Evolutionary conservation across 2,888 invertebrate species (phyloP).

Genomic region (Julus scandinavius): DNA sequence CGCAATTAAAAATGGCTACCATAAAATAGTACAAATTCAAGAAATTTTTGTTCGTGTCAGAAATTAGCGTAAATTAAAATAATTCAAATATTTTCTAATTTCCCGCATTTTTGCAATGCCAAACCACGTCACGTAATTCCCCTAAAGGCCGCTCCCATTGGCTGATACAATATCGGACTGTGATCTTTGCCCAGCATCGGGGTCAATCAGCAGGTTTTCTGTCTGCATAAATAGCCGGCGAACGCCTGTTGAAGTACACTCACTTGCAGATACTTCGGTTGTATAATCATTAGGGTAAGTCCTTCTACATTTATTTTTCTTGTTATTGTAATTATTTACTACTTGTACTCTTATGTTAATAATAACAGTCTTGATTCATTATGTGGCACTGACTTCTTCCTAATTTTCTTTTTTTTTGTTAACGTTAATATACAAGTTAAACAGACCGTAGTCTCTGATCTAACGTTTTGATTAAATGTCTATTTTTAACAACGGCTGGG

Average conservation of each 20-base stretch:
- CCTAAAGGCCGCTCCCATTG: neutral
- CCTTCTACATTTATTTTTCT: neutral
- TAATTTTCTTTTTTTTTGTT: neutral
- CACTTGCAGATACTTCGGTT: neutral
- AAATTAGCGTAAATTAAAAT: neutral
- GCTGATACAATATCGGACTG: neutral
- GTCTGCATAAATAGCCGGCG: constrained; percentile 10
- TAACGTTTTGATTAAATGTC: neutral
- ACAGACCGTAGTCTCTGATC: neutral
- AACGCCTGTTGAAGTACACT: neutral
- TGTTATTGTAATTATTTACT: neutral
- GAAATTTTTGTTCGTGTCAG: neutral
- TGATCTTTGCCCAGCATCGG: neutral
- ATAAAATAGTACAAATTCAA: neutral
- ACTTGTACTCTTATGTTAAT: neutral
- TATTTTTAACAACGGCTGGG: neutral
- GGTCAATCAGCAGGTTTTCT: neutral
- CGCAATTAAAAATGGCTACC: neutral
- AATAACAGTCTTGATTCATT: neutral
- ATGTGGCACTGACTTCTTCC: neutral
- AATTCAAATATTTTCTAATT: neutral
- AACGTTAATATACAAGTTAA: neutral
- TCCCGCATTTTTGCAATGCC: constrained; percentile 17
- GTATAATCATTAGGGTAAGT: neutral
- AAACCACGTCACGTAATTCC: neutral